Conservation (phyloP, 2,797 vertebrate genomes). For the Myotis vivesi region DNA sequence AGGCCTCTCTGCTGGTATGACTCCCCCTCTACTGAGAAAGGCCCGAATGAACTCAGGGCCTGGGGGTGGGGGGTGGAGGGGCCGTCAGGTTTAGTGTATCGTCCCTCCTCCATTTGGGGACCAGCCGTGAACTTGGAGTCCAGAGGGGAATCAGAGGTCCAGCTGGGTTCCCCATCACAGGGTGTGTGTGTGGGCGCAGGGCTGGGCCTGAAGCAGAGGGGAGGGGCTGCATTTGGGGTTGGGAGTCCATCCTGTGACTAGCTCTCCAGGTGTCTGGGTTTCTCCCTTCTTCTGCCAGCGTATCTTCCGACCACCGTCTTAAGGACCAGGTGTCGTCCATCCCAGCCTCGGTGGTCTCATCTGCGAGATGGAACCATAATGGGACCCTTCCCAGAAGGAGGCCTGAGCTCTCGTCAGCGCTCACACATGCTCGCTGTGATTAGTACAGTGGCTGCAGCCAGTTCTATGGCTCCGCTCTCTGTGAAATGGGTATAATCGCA, state of each 20-base stretch:
- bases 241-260: accelerated
- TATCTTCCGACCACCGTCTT: neutral
- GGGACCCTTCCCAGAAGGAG: too few species aligned
- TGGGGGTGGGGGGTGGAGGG: accelerated
- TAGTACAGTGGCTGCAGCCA: too few species aligned
- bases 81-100: accelerated
- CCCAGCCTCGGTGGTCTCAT: accelerated
- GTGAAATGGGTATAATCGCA: too few species aligned
- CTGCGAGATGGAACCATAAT: neutral
- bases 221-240: accelerated
- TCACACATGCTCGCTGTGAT: too few species aligned
- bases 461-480: too few species aligned
- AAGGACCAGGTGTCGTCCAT: accelerated
- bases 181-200: accelerated
- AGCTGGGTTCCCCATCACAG: accelerated
- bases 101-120: accelerated
- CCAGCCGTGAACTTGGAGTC: neutral
- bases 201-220: neutral
- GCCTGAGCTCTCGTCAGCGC: neutral
- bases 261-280: neutral
- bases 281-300: neutral
- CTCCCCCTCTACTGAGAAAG: accelerated
- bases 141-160: neutral
- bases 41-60: accelerated
- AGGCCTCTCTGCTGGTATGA: accelerated